Evolutionary conservation across 2,113 vertebrate species (phyloP).

Genomic region (Oreamnos americanus): DNA sequence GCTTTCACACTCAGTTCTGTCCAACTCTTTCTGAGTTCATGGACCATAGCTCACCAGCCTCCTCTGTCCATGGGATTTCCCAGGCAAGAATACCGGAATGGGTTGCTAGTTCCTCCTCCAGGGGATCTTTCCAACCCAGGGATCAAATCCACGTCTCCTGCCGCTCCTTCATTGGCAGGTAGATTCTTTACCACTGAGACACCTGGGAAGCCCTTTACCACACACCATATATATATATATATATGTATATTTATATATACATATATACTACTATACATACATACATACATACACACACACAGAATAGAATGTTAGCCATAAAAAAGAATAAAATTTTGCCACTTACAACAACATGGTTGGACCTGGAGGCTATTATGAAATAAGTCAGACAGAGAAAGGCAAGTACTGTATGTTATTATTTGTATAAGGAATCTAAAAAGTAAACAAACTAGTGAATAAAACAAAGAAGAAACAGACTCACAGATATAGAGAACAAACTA

Average conservation of each 20-base stretch:
- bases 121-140: neutral
- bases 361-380: neutral
- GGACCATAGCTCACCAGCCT: neutral
- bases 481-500: neutral
- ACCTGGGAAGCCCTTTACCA: neutral
- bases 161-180: neutral
- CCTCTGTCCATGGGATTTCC: neutral
- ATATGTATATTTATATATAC: neutral
- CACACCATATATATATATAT: neutral
- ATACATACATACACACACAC: rapidly evolving
- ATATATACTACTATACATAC: neutral
- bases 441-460: neutral
- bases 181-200: neutral
- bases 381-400: neutral
- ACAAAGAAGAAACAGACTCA: neutral
- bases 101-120: neutral
- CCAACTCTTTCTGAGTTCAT: neutral
- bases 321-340: neutral
- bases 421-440: neutral
- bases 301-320: neutral
- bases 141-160: neutral
- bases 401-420: neutral
- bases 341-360: neutral
- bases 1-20: neutral
- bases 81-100: neutral